A percentile compares a stretch with the other conserved stretches of the same genome.
phyloP scores from a whole-genome alignment of 2,797 vertebrate species.

The Tokudaia muenninki region DNA sequence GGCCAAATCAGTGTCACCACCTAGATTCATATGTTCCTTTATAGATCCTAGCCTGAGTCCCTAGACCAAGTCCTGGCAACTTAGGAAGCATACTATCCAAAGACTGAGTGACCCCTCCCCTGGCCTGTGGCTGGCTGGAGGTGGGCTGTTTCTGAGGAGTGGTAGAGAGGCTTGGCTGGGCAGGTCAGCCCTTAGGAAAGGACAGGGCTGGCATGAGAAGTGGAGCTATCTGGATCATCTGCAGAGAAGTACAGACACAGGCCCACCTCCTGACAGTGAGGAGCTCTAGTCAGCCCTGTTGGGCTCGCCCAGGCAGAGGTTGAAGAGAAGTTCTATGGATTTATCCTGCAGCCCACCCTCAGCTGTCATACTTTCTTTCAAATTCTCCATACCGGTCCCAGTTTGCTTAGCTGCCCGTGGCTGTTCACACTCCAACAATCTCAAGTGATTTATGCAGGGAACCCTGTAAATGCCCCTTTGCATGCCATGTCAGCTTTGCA shows the following conservation, averaged over 20 bases:
- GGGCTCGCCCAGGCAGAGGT: not conserved
- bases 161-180: too few species aligned
- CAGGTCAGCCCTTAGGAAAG: not conserved
- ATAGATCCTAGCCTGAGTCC: not conserved
- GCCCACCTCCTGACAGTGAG: not conserved
- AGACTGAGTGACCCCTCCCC: not conserved
- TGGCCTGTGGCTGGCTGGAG: not conserved
- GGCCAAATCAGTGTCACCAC: not conserved
- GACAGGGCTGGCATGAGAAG: not conserved
- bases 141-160: not conserved
- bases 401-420: not conserved
- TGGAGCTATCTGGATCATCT: not conserved
- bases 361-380: not conserved
- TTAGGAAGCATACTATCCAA: not conserved
- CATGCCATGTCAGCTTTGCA: not conserved
- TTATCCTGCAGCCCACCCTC: not conserved
- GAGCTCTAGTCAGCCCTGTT: not conserved
- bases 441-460: not conserved
- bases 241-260: not conserved
- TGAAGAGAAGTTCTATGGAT: not conserved
- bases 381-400: too few species aligned
- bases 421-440: not conserved
- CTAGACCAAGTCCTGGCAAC: not conserved
- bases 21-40: rapidly evolving
- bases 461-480: too few species aligned